phyloP scores from a whole-genome alignment of 2,113 vertebrate genomes.

The Callipepla californica region DNA sequence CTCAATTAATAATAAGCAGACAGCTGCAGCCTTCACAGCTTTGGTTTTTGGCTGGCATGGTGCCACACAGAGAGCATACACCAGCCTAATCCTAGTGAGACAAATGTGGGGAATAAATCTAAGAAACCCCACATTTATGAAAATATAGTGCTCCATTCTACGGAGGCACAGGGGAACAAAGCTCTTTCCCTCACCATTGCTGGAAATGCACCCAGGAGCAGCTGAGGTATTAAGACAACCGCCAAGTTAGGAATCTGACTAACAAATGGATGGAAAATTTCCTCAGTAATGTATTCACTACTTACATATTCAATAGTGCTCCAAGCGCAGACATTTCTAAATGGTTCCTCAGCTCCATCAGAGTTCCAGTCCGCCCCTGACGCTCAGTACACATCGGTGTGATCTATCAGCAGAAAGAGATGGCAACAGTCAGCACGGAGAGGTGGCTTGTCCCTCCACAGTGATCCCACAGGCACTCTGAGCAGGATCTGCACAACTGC shows the following conservation, averaged over 20 bases:
- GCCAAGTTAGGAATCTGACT: constrained; percentile 55
- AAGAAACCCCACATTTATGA: constrained; percentile 26
- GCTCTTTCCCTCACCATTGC: constrained; percentile 40
- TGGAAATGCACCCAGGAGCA: constrained; percentile 36
- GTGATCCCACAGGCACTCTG: background rate
- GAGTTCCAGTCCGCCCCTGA: constrained; percentile 1
- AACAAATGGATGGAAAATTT: constrained; percentile 64
- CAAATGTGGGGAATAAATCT: constrained; percentile 28
- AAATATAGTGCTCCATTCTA: background rate
- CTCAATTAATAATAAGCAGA: constrained; percentile 33
- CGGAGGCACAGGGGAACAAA: background rate
- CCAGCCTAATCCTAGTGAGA: constrained; percentile 19
- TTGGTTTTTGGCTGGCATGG: constrained; percentile 37
- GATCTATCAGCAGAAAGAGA: background rate
- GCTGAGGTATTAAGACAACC: constrained; percentile 32
- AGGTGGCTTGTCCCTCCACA: background rate
- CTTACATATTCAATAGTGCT: constrained; percentile 65
- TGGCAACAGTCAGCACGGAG: background rate
- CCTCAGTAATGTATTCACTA: constrained; percentile 51
- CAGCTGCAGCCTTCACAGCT: constrained; percentile 54
- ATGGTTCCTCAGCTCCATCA: constrained; percentile 13
- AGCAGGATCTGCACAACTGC: background rate
- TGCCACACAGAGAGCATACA: background rate
- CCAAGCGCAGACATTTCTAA: background rate
- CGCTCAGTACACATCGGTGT: rapidly evolving